Evolutionary conservation across 2,797 vertebrate species (phyloP).

Genomic region (Phoebastria nigripes): DNA sequence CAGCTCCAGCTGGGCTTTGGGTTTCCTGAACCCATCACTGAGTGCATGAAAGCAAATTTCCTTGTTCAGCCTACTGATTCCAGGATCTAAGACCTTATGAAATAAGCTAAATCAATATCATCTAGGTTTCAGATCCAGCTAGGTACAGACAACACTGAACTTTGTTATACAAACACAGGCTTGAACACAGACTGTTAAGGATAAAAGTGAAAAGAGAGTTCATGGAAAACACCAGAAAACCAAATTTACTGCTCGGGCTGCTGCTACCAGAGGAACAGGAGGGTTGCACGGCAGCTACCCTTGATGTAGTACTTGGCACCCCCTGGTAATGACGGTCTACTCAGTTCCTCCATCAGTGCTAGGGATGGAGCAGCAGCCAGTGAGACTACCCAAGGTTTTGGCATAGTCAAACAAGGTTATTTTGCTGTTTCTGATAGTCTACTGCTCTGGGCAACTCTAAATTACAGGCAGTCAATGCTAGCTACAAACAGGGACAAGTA

Average conservation of each 20-base stretch:
- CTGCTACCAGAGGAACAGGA: background rate
- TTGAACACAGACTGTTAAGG: background rate
- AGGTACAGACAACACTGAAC: background rate
- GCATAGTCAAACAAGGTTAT: background rate
- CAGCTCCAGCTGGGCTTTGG: background rate
- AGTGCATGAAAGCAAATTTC: background rate
- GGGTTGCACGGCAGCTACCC: background rate
- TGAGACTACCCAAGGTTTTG: background rate
- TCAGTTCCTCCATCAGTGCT: background rate
- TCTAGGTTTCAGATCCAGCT: background rate
- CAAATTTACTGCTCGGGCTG: background rate
- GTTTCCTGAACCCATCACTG: background rate
- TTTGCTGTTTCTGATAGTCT: background rate
- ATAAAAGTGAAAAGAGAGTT: background rate
- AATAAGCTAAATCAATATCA: background rate
- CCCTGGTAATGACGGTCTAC: background rate
- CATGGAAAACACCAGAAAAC: background rate
- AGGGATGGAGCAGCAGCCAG: background rate
- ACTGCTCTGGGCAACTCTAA: background rate
- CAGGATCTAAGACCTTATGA: background rate
- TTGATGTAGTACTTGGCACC: background rate
- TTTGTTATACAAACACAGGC: background rate
- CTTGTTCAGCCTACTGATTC: background rate
- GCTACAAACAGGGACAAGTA: background rate
- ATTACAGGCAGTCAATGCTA: background rate